Percentiles rank a stretch among this genome's conserved stretches.
phyloP scores from a whole-genome alignment of 2,888 invertebrate genomes.

The Aspidapion aeneum region DNA sequence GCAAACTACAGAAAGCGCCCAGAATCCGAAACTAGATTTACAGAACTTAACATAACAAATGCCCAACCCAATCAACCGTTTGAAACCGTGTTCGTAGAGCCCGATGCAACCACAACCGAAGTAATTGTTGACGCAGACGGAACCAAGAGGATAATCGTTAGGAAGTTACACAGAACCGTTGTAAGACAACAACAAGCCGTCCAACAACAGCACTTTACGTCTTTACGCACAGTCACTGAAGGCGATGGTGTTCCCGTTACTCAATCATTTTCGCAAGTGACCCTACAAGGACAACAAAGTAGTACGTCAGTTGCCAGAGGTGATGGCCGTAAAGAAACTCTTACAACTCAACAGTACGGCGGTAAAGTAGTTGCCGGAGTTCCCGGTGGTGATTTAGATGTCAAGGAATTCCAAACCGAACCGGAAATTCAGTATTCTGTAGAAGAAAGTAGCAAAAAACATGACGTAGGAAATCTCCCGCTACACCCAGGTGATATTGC shows the following conservation, averaged over 20 bases:
- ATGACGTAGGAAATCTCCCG: slow-evolving; percentile 43
- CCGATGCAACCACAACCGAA: slow-evolving; percentile 79
- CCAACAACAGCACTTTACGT: slow-evolving; percentile 60
- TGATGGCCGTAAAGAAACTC: slow-evolving; percentile 60
- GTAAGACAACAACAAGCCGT: slow-evolving; percentile 64
- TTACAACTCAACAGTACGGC: slow-evolving; percentile 61
- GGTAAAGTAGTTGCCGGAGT: slow-evolving; percentile 60
- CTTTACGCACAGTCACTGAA: slow-evolving; percentile 53
- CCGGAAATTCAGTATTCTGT: slow-evolving; percentile 59
- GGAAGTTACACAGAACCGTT: slow-evolving; percentile 65
- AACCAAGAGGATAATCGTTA: slow-evolving; percentile 74
- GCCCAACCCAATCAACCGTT: slow-evolving; percentile 68
- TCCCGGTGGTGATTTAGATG: slow-evolving; percentile 60
- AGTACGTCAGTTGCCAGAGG: slow-evolving; percentile 56
- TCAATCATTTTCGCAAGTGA: slow-evolving; percentile 53
- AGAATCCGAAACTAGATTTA: slow-evolving; percentile 53
- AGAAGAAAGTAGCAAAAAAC: slow-evolving; percentile 55
- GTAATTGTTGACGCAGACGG: slow-evolving; percentile 79
- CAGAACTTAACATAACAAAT: slow-evolving; percentile 69
- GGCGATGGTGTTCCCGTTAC: slow-evolving; percentile 57
- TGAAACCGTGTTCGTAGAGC: slow-evolving; percentile 77
- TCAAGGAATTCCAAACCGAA: slow-evolving; percentile 63
- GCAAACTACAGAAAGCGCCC: slow-evolving; percentile 63
- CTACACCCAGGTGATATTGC: slow-evolving; percentile 48
- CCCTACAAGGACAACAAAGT: slow-evolving; percentile 62